A percentile compares a stretch with the other conserved stretches of the same genome.
phyloP scores from a whole-genome alignment of 2,888 invertebrate species.

The Periphyllus acericola region DNA sequence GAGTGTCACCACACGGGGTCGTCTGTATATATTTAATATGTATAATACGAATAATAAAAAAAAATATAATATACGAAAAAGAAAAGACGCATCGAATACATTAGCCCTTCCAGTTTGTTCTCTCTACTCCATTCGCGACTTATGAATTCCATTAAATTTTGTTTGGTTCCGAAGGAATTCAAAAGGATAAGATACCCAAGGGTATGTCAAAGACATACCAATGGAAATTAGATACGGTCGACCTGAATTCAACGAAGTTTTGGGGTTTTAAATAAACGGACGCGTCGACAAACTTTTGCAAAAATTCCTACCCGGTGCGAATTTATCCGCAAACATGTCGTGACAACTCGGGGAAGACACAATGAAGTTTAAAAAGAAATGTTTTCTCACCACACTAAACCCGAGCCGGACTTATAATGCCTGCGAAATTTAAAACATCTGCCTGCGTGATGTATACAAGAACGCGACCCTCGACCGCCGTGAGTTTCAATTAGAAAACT shows the following conservation, averaged over 20 bases:
- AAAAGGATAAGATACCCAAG: slow-evolving; percentile 28
- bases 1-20: not conserved
- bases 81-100: slow-evolving; percentile 14
- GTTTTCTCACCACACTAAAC: not conserved
- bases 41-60: not conserved
- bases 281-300: slow-evolving; percentile 34
- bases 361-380: slow-evolving; percentile 32
- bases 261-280: slow-evolving; percentile 50
- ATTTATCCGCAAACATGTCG: slow-evolving; percentile 40
- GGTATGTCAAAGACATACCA: slow-evolving; percentile 57
- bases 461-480: not conserved
- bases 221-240: slow-evolving; percentile 60
- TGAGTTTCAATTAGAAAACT: not conserved
- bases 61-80: slow-evolving; percentile 5
- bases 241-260: slow-evolving; percentile 53
- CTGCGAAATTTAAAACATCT: not conserved
- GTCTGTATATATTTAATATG: not conserved
- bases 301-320: slow-evolving; percentile 42
- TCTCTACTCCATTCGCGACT: not conserved
- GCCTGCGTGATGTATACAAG: not conserved
- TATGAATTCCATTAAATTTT: slow-evolving; percentile 45
- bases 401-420: not conserved
- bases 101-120: slow-evolving; percentile 11
- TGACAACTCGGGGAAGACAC: not conserved
- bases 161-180: slow-evolving; percentile 43